These are phyloP conservation scores for Chouioia cunea DNA, from an alignment of 2,888 invertebrate species.

Conservation along the genomic window DNA sequence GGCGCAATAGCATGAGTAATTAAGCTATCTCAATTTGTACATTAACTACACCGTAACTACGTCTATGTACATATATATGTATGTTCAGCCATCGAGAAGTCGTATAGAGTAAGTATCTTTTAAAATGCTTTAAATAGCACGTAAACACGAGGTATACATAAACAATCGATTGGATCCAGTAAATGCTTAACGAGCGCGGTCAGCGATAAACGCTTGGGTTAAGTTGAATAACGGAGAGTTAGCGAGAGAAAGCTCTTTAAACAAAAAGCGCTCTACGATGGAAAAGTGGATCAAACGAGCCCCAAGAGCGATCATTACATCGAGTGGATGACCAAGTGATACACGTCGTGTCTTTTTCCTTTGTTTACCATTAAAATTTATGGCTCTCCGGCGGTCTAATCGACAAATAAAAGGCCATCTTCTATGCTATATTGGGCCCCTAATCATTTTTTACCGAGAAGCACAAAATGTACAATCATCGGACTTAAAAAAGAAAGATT, in stretches of 20 bases:
- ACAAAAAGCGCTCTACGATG: background rate
- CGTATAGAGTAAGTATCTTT: constrained; percentile 3
- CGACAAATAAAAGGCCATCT: constrained; percentile 15
- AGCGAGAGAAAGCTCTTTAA: background rate
- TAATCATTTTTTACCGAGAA: constrained; percentile 35
- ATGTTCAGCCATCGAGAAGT: constrained; percentile 1
- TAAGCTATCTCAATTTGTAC: background rate
- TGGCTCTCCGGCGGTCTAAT: constrained; percentile 8
- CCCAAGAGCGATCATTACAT: too few species aligned
- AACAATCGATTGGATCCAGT: constrained; percentile 26
- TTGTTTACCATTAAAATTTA: constrained; percentile 25
- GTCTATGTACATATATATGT: too few species aligned
- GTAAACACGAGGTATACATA: constrained; percentile 10
- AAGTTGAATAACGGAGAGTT: constrained; percentile 14
- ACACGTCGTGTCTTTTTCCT: background rate
- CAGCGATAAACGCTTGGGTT: constrained; percentile 16
- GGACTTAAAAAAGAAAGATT: constrained; percentile 5
- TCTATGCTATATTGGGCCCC: background rate
- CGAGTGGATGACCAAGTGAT: too few species aligned
- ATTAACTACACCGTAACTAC: too few species aligned
- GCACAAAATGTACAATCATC: constrained; percentile 38
- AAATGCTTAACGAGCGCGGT: constrained; percentile 29
- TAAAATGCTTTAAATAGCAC: constrained; percentile 3
- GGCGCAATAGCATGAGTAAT: too few species aligned
- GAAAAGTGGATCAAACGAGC: constrained; percentile 15